Base-by-base conservation (phyloP, 1,140 invertebrate species). In the Zaprionus africanus region DNA sequence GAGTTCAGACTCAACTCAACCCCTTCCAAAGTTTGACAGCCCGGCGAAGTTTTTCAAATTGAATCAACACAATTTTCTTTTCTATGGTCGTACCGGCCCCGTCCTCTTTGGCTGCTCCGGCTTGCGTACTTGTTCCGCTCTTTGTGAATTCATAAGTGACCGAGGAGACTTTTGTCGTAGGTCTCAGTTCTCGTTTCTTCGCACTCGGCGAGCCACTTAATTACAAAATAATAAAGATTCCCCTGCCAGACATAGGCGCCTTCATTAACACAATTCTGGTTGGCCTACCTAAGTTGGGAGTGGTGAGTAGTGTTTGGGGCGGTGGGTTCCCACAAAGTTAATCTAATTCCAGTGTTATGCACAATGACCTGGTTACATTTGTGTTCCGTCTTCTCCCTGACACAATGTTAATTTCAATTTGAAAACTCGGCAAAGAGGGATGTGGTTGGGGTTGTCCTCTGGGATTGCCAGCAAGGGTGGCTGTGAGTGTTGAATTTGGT, bases 191-290 rank as follows among this genome's bases (percentile, higher is more conserved):
- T 22, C 19, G 19, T 12, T 22, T 49, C 46, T 12, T 9, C 9
- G 38, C 74, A 79, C 75, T 75, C 72, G 79, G 66, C 82, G 86
- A 88, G 84, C 85, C 80, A 90, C 84, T 90, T 88, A 85, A 90
- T 88, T 90, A 88, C 78, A 85, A 88, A 88, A 88, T 88, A 88
- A 88, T 88, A 90, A 86, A 90, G 85, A 88, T 88, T 90, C 84
- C 63, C 54, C 43, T 64, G 43, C 65, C 84, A 85, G 84, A 83
- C 78, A 64, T 69, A 67, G 71, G 76, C 67, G 76, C 76, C 58
- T 65, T 88, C 85, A 84, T 88, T 88, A 83, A 88, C 80, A 88
- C 83, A 88, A 83, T 86, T 86, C 76, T 57, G 38, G 61, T 56
- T 53, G 59, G 73, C 59, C 58, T 61, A 61, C 26, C 34, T 26